phyloP scores from a whole-genome alignment of 2,113 vertebrate species.

The Dipodomys stephensi region DNA sequence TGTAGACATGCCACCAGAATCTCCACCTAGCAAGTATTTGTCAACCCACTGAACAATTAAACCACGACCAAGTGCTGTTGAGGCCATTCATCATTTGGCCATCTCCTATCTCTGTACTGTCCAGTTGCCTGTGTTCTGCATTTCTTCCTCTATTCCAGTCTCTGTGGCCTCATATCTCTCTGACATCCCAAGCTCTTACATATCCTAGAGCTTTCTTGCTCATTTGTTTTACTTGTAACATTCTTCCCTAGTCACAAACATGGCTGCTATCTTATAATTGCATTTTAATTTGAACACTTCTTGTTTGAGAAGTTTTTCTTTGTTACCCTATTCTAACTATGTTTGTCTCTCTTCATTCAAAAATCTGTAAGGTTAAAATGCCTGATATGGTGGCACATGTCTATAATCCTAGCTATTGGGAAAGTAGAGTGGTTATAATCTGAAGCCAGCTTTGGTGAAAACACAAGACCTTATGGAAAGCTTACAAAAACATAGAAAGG shows the following conservation, averaged over 20 bases:
- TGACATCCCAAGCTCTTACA: neutral
- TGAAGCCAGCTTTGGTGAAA: too few species aligned
- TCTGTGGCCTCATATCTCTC: neutral
- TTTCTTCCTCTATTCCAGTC: neutral
- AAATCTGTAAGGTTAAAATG: neutral
- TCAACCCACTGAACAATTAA: neutral
- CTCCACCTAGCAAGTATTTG: neutral
- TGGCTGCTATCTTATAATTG: neutral
- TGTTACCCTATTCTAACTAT: neutral
- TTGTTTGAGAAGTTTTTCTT: neutral
- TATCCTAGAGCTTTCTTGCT: neutral
- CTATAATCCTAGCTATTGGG: too few species aligned
- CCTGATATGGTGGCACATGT: too few species aligned
- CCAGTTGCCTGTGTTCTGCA: too few species aligned
- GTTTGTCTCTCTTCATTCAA: neutral
- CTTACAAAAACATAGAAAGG: too few species aligned
- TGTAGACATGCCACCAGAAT: neutral
- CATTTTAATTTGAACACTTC: neutral
- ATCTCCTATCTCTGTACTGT: rapidly evolving
- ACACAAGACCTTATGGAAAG: too few species aligned
- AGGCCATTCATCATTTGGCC: rapidly evolving
- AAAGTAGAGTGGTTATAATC: too few species aligned
- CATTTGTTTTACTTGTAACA: neutral
- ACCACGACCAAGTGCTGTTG: neutral
- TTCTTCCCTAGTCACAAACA: neutral